A percentile compares a stretch with the other conserved stretches of the same genome.
These are phyloP conservation scores for Eumeta japonica DNA, from an alignment of 1,140 invertebrate species.

Conservation along the genomic window DNA sequence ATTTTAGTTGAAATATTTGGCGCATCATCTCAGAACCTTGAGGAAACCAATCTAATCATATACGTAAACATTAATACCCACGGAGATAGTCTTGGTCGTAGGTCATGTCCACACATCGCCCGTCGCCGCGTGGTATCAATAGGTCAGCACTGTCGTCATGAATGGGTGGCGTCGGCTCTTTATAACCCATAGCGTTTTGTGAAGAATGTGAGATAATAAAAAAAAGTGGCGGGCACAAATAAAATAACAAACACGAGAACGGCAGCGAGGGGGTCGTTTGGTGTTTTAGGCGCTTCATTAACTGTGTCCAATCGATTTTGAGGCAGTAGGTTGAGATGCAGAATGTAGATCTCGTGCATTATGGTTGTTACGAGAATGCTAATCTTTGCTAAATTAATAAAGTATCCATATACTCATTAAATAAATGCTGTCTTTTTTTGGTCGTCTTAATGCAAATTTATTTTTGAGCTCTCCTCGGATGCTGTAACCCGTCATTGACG, in stretches of 20 bases:
- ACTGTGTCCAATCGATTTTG: constrained; percentile 54
- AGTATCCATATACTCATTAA: too few relatives aligned
- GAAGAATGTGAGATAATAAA: constrained; percentile 54
- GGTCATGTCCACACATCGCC: constrained; percentile 24
- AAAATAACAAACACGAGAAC: constrained; percentile 1
- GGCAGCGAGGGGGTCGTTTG: not conserved
- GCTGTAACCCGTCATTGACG: too few relatives aligned
- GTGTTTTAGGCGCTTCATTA: constrained; percentile 52
- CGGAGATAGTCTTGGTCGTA: too few relatives aligned
- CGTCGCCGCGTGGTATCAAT: constrained; percentile 46
- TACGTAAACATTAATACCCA: not conserved
- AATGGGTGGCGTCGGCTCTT: constrained; percentile 56
- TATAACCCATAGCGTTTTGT: constrained; percentile 56
- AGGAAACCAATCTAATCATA: not conserved
- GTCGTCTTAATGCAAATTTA: too few relatives aligned
- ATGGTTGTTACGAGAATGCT: too few relatives aligned
- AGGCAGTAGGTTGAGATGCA: constrained; percentile 32
- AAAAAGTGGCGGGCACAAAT: constrained; percentile 17
- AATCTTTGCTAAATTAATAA: too few relatives aligned
- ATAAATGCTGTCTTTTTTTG: too few relatives aligned
- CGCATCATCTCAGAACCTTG: not conserved
- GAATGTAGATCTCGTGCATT: not conserved
- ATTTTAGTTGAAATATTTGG: not conserved
- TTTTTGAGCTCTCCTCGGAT: too few relatives aligned
- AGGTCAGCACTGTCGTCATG: constrained; percentile 53